These are phyloP conservation scores for Metellina segmentata DNA, from an alignment of 2,888 invertebrate species.

Conservation along the genomic window DNA sequence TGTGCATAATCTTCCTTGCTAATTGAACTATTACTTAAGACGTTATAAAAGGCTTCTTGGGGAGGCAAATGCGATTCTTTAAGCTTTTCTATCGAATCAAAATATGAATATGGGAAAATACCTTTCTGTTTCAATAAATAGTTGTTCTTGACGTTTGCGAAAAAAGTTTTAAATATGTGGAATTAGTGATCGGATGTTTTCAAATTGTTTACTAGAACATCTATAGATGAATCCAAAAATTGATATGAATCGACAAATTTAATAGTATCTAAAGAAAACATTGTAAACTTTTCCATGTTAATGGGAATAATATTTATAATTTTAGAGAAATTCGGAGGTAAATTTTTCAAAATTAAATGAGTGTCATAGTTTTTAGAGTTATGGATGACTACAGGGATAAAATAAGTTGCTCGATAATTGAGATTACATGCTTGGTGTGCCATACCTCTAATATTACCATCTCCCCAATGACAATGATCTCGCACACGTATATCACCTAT, in stretches of 20 bases:
- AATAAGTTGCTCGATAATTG: no score
- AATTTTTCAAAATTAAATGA: not conserved
- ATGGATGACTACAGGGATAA: no score
- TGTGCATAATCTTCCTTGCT: not conserved
- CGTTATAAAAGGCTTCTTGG: no score
- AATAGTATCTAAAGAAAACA: constrained; percentile 10
- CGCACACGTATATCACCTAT: not conserved
- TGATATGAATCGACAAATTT: constrained; percentile 28
- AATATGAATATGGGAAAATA: not conserved
- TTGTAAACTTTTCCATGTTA: constrained; percentile 24
- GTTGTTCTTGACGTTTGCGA: not conserved
- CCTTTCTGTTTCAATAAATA: not conserved
- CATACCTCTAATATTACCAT: not conserved
- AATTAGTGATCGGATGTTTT: constrained; percentile 23
- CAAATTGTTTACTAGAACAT: constrained; percentile 9
- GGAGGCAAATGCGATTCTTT: not conserved
- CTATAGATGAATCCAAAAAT: constrained; percentile 31
- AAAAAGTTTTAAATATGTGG: constrained; percentile 9
- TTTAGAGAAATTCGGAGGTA: not conserved
- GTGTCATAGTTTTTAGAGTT: no score
- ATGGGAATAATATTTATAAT: constrained; percentile 3
- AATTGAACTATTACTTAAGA: not conserved
- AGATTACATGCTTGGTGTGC: constrained; percentile 1
- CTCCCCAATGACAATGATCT: constrained; percentile 13
- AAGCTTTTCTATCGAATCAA: constrained; percentile 1